Evolutionary conservation across 2,888 invertebrate genomes (phyloP).

Genomic region (Metalampra italica): DNA sequence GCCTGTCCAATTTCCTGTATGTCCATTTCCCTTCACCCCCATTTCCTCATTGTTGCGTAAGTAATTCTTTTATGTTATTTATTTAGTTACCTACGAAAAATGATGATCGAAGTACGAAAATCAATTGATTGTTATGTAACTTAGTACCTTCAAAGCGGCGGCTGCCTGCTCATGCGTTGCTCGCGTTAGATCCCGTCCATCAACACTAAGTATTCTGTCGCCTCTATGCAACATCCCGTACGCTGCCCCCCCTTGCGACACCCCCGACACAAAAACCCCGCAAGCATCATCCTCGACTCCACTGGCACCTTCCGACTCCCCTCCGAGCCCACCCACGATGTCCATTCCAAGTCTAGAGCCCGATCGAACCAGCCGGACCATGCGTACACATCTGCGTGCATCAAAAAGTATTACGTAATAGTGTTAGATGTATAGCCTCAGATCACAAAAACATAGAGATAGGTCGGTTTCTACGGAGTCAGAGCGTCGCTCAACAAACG

Average conservation of each 20-base stretch:
- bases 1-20: no score
- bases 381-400: slow-evolving; percentile 58
- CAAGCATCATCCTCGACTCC: slow-evolving; percentile 59
- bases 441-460: no score
- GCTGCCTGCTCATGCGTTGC: slow-evolving; percentile 90
- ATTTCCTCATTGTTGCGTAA: no score
- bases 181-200: slow-evolving; percentile 83
- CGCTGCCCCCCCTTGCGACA: slow-evolving; percentile 63
- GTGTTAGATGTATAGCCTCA: no score
- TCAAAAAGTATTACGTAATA: neutral
- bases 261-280: slow-evolving; percentile 73
- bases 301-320: slow-evolving; percentile 46
- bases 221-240: slow-evolving; percentile 80
- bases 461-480: no score
- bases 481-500: no score
- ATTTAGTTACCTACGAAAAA: no score
- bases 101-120: neutral
- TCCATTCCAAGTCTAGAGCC: slow-evolving; percentile 75
- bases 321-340: slow-evolving; percentile 71
- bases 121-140: slow-evolving; percentile 30
- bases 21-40: no score
- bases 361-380: slow-evolving; percentile 68
- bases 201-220: slow-evolving; percentile 86
- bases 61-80: no score
- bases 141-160: slow-evolving; percentile 77